These are phyloP conservation scores for Mylabris sibirica DNA, from an alignment of 2,888 invertebrate species.

Conservation along the genomic window DNA sequence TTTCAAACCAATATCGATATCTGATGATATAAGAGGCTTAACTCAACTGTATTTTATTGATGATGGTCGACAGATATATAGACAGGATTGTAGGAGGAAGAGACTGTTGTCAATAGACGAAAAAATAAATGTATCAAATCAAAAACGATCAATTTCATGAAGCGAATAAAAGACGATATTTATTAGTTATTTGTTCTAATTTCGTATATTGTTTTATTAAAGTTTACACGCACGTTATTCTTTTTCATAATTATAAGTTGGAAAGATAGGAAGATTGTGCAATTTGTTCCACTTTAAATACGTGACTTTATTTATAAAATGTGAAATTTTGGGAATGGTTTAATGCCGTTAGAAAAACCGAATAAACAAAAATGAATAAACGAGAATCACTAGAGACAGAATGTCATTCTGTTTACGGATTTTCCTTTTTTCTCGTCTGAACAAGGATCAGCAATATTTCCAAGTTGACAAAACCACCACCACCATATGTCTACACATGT, in stretches of 20 bases:
- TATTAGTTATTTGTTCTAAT: neutral
- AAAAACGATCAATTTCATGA: neutral
- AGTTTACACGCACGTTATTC: neutral
- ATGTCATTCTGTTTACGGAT: neutral
- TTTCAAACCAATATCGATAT: slow-evolving; percentile 41
- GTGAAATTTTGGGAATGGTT: neutral
- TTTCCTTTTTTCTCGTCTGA: neutral
- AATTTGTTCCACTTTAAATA: neutral
- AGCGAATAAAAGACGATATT: neutral
- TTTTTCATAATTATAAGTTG: neutral
- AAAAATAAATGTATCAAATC: neutral
- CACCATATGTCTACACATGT: neutral
- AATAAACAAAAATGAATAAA: neutral
- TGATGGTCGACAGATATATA: neutral
- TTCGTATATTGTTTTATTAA: neutral
- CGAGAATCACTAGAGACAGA: neutral
- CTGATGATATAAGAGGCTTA: slow-evolving; percentile 28
- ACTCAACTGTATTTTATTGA: slow-evolving; percentile 15
- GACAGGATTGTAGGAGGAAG: neutral
- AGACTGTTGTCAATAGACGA: too few species aligned
- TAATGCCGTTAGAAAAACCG: neutral
- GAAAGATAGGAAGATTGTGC: neutral
- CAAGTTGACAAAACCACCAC: neutral
- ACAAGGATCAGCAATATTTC: neutral
- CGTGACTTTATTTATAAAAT: neutral